Evolutionary conservation across 2,797 vertebrate species (phyloP).

Genomic region (Gallinago nigripennis): DNA sequence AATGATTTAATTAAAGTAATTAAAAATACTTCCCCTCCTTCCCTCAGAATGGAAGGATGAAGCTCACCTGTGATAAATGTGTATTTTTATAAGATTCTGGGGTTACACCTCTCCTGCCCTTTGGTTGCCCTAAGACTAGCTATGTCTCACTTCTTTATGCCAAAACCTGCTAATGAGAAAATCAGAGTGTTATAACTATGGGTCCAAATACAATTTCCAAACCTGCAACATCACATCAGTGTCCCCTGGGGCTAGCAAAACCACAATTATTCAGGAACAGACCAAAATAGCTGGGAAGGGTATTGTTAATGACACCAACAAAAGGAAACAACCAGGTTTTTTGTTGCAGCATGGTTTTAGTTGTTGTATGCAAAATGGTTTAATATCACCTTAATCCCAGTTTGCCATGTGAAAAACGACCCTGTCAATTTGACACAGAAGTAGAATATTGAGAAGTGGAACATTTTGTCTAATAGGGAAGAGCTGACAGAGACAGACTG

Average conservation of each 20-base stretch:
- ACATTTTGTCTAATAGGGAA: conserved; percentile 63
- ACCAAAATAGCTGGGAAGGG: neutral
- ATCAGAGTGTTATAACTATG: neutral
- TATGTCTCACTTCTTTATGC: neutral
- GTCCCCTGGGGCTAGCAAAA: neutral
- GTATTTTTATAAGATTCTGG: neutral
- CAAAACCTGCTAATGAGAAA: neutral
- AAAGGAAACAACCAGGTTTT: neutral
- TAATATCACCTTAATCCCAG: conserved; percentile 71
- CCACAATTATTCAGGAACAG: neutral
- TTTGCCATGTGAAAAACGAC: conserved; percentile 73
- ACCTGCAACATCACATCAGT: neutral
- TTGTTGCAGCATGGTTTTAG: conserved; percentile 49
- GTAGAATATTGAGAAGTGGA: conserved; percentile 59
- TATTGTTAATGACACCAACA: neutral
- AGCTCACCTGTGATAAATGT: neutral
- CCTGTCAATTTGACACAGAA: conserved; percentile 67
- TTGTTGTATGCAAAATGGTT: conserved; percentile 58
- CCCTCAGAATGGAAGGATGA: neutral
- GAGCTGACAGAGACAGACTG: conserved; percentile 59
- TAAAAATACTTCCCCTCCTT: neutral
- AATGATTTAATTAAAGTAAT: neutral
- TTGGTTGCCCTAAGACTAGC: neutral
- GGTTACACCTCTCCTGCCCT: neutral
- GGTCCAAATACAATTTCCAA: neutral